A percentile compares a stretch with the other conserved stretches of the same genome.
Evolutionary conservation across 2,113 vertebrate genomes (phyloP).

Genomic region (Furnarius figulus): DNA sequence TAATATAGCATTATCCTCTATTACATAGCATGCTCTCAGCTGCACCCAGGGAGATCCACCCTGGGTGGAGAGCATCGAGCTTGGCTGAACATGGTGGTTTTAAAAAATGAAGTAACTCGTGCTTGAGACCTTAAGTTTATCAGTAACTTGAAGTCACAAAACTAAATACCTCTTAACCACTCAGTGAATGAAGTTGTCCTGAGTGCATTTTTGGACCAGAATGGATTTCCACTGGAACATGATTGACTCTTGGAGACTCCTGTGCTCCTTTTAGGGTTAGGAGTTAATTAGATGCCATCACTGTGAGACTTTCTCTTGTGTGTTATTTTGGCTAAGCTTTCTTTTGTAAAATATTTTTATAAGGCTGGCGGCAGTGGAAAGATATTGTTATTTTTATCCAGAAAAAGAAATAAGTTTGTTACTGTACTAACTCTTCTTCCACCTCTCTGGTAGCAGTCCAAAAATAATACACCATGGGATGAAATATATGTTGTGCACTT

Average conservation of each 20-base stretch:
- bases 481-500: not conserved
- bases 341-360: constrained; percentile 23
- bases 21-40: constrained; percentile 15
- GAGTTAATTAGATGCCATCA: constrained; percentile 37
- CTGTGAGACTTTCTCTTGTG: not conserved
- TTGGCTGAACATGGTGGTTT: not conserved
- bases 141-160: not conserved
- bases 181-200: not conserved
- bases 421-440: not conserved
- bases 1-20: constrained; percentile 58
- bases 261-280: not conserved
- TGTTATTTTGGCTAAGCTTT: constrained; percentile 46
- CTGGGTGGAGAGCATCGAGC: constrained; percentile 42
- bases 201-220: not conserved
- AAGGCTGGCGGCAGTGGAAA: not conserved
- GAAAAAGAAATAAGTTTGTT: constrained; percentile 24
- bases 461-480: not conserved
- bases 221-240: not conserved
- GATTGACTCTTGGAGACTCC: not conserved
- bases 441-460: not conserved
- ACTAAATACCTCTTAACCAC: not conserved
- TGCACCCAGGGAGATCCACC: constrained; percentile 37
- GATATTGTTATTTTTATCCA: constrained; percentile 27
- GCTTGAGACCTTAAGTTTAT: not conserved
- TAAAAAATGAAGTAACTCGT: not conserved